phyloP scores from a whole-genome alignment of 1,140 invertebrate genomes.

The Hermatobates lingyangjiaoensis region DNA sequence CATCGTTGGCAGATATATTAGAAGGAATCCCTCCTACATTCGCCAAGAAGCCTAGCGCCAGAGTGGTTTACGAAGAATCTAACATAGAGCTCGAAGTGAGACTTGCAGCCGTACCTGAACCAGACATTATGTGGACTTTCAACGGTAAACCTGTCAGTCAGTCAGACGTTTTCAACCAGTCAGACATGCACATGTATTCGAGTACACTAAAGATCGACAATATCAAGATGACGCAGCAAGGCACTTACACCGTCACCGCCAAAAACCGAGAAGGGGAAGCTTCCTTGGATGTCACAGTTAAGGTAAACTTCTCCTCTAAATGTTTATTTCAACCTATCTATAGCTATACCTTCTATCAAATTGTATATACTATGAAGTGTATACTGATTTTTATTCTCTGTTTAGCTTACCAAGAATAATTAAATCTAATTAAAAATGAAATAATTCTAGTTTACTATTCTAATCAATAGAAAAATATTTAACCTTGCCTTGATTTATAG shows the following conservation, averaged over 20 bases:
- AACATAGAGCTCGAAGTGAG: conserved; percentile 66
- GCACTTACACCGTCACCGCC: conserved; percentile 69
- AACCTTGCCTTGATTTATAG: too few relatives aligned
- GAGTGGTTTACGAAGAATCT: conserved; percentile 59
- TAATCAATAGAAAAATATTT: too few relatives aligned
- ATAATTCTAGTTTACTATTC: too few relatives aligned
- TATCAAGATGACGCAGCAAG: conserved; percentile 54
- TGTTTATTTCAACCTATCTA: neutral
- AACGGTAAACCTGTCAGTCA: conserved; percentile 51
- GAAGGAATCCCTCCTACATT: conserved; percentile 89
- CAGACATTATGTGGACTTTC: conserved; percentile 67
- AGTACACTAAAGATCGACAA: conserved; percentile 63
- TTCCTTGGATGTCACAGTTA: conserved; percentile 56
- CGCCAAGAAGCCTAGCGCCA: conserved; percentile 63
- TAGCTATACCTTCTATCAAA: neutral
- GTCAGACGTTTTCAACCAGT: conserved; percentile 46
- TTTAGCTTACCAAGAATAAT: too few relatives aligned
- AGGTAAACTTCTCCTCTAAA: conserved; percentile 28
- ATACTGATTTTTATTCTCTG: too few relatives aligned
- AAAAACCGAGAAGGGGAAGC: conserved; percentile 81
- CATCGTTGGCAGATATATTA: conserved; percentile 71
- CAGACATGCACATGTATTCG: conserved; percentile 78
- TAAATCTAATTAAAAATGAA: too few relatives aligned
- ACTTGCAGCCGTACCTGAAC: conserved; percentile 74
- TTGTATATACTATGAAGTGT: neutral